A percentile compares a stretch with the other conserved stretches of the same genome.
Conservation (phyloP, 2,797 vertebrate genomes). For the Paramormyrops hopkinsi region DNA sequence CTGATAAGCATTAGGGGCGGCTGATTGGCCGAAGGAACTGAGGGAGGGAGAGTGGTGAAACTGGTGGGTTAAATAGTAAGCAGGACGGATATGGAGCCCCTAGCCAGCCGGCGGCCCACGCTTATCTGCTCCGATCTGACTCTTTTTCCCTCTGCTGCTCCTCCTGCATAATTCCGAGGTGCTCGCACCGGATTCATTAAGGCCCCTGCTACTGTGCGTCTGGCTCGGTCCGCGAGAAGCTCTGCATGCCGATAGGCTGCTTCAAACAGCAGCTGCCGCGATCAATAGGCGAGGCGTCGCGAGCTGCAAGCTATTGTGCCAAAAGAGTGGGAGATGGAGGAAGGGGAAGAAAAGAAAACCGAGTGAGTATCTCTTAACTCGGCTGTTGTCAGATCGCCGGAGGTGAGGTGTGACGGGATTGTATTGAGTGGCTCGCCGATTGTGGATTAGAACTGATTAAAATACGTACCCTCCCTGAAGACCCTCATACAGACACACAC, state of each 20-base stretch:
- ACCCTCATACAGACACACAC: neutral
- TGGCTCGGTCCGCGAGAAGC: slow-evolving; percentile 22
- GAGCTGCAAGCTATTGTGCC: slow-evolving; percentile 8
- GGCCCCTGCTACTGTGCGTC: slow-evolving; percentile 22
- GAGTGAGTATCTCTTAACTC: neutral
- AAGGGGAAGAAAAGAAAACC: neutral
- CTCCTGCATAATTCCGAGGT: slow-evolving; percentile 20
- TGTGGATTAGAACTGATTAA: neutral
- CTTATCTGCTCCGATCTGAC: slow-evolving; percentile 21
- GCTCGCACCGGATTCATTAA: slow-evolving; percentile 34
- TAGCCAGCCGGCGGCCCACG: slow-evolving; percentile 22
- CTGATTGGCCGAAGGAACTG: slow-evolving; percentile 29
- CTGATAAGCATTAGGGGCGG: slow-evolving; percentile 28
- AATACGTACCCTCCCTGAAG: neutral
- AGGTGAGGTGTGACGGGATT: neutral
- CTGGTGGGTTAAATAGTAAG: slow-evolving; percentile 33
- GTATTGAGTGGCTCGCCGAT: neutral
- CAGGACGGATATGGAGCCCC: slow-evolving; percentile 31
- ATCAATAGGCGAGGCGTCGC: slow-evolving; percentile 36
- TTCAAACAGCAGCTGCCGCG: slow-evolving; percentile 29
- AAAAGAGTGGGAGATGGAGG: neutral
- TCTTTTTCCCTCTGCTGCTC: slow-evolving; percentile 7
- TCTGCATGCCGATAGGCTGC: slow-evolving; percentile 36
- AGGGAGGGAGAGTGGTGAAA: slow-evolving; percentile 29
- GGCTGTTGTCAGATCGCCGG: neutral